Evolutionary conservation across 2,888 invertebrate species (phyloP).

Genomic region (Synanthedon formicaeformis): DNA sequence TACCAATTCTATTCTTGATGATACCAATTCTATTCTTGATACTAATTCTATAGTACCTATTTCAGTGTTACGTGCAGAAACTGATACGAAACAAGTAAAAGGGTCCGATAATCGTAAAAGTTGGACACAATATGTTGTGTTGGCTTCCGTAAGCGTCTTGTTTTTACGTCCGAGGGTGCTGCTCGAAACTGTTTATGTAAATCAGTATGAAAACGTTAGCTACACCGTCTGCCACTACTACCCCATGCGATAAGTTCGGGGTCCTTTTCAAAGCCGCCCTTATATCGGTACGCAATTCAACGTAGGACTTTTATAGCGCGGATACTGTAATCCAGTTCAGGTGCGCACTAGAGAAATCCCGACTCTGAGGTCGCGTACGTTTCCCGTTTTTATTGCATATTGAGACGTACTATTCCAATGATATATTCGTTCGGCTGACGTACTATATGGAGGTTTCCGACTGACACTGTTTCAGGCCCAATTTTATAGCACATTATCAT

Average conservation of each 20-base stretch:
- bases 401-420: constrained; percentile 60
- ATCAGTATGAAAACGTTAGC: constrained; percentile 34
- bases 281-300: constrained; percentile 43
- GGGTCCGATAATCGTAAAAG: not conserved
- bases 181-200: constrained; percentile 48
- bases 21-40: too few species aligned
- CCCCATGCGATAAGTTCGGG: constrained; percentile 33
- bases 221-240: constrained; percentile 31
- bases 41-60: too few species aligned
- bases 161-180: constrained; percentile 5
- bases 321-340: constrained; percentile 66
- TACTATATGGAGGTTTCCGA: constrained; percentile 35
- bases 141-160: constrained; percentile 11
- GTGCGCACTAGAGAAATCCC: constrained; percentile 56
- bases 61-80: too few species aligned
- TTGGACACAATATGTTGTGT: not conserved
- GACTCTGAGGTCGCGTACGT: constrained; percentile 56
- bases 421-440: constrained; percentile 38
- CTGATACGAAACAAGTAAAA: not conserved
- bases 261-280: constrained; percentile 51
- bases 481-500: constrained; percentile 13
- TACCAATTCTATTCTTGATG: too few species aligned
- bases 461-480: constrained; percentile 36
- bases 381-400: constrained; percentile 64
- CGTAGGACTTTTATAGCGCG: constrained; percentile 52